Percentiles rank a stretch among this genome's conserved stretches.
phyloP scores from a whole-genome alignment of 1,140 invertebrate species.

The Thereuonema tuberculata region DNA sequence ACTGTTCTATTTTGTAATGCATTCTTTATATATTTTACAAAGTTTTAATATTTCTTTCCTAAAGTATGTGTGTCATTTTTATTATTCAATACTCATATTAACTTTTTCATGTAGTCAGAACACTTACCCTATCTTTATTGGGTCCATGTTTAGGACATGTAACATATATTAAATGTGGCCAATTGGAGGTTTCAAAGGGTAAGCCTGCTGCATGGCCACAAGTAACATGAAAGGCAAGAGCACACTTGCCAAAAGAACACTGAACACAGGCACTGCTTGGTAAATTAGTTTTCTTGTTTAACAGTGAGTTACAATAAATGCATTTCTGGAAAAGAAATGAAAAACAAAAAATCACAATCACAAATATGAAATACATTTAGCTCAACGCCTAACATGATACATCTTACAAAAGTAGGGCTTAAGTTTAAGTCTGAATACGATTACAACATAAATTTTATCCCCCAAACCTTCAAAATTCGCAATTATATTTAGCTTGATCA shows the following conservation, averaged over 20 bases:
- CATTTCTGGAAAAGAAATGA: slow-evolving; percentile 18
- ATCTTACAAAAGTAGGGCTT: too few species aligned
- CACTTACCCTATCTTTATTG: slow-evolving; percentile 29
- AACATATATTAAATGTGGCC: slow-evolving; percentile 35
- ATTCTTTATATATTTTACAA: too few species aligned
- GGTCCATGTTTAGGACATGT: slow-evolving; percentile 36
- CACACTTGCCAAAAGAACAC: slow-evolving; percentile 34
- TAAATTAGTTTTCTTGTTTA: slow-evolving; percentile 5
- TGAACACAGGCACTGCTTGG: slow-evolving; percentile 30
- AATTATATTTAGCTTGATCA: too few species aligned
- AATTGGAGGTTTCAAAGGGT: slow-evolving; percentile 32
- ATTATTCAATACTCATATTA: too few species aligned
- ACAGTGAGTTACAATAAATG: slow-evolving; percentile 18
- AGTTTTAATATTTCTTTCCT: too few species aligned
- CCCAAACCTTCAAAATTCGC: too few species aligned
- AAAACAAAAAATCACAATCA: slow-evolving; percentile 1
- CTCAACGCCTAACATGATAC: too few species aligned
- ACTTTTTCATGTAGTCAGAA: too few species aligned
- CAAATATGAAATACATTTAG: not conserved
- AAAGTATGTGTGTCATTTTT: too few species aligned
- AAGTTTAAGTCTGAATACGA: too few species aligned
- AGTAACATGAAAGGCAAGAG: slow-evolving; percentile 35
- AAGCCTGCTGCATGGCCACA: slow-evolving; percentile 36
- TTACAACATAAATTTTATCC: too few species aligned
- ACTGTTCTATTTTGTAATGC: too few species aligned